Conservation (phyloP, 2,797 vertebrate genomes). For the Silurus lanzhouensis region DNA sequence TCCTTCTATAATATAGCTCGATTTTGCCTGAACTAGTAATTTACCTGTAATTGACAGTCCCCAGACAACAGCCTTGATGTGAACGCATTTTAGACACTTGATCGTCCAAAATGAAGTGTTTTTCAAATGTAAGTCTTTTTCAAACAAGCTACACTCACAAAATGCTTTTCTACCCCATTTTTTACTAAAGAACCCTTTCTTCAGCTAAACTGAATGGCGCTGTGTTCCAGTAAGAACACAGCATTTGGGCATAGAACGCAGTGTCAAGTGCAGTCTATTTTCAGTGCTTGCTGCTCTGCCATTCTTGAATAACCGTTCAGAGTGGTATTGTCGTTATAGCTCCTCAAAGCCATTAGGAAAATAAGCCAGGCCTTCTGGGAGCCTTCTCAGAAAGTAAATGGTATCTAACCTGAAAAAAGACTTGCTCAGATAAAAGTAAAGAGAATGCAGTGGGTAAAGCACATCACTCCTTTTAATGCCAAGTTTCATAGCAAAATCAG, state of each 20-base stretch:
- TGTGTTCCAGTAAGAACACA: conserved; percentile 41
- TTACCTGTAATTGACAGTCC: neutral
- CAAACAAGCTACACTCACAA: conserved; percentile 34
- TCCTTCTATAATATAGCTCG: neutral
- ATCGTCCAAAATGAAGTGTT: neutral
- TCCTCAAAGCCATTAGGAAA: conserved; percentile 61
- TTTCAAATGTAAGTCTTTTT: conserved; percentile 17
- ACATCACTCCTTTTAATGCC: neutral
- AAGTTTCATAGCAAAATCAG: conserved; percentile 37
- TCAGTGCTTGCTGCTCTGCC: conserved; percentile 48
- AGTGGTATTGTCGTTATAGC: conserved; percentile 56
- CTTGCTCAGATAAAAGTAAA: conserved; percentile 26
- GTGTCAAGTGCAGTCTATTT: conserved; percentile 64
- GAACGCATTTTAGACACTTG: neutral
- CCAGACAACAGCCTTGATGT: neutral
- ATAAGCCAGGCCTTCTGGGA: conserved; percentile 59
- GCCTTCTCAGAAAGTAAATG: conserved; percentile 43
- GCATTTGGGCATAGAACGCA: conserved; percentile 46
- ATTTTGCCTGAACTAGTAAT: neutral
- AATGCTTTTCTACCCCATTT: conserved; percentile 14
- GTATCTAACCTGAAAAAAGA: conserved; percentile 57
- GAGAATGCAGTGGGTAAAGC: neutral
- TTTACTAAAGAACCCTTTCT: conserved; percentile 34
- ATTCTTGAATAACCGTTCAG: conserved; percentile 56
- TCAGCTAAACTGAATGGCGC: conserved; percentile 49